Percentiles rank a stretch among this genome's conserved stretches.
phyloP scores from a whole-genome alignment of 2,113 vertebrate species.

The Chauna torquata region DNA sequence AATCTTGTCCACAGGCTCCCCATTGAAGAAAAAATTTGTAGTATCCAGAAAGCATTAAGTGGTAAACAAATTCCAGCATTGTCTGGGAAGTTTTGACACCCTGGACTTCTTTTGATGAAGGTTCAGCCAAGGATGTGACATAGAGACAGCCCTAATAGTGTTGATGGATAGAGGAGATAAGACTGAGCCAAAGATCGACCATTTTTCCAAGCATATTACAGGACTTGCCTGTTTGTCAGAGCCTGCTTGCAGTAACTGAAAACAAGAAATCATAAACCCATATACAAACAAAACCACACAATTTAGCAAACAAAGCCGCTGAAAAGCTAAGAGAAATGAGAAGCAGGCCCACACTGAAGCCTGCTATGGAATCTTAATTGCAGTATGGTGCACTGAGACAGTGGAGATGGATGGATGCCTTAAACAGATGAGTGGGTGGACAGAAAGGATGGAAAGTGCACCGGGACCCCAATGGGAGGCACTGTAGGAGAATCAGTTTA shows the following conservation, averaged over 20 bases:
- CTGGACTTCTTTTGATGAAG: background rate
- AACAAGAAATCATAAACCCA: background rate
- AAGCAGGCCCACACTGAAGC: background rate
- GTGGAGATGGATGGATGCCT: background rate
- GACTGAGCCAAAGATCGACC: background rate
- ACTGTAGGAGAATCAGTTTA: background rate
- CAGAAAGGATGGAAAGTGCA: background rate
- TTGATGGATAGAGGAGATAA: background rate
- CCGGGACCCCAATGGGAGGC: background rate
- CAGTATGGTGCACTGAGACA: background rate
- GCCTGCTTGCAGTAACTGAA: background rate
- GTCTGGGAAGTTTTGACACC: background rate
- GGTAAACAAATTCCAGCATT: background rate
- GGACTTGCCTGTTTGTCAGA: background rate
- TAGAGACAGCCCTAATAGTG: background rate
- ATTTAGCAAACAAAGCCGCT: background rate
- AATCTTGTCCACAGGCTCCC: background rate
- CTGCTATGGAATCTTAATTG: background rate
- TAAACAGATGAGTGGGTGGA: background rate
- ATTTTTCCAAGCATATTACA: background rate
- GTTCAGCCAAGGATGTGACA: conserved; percentile 20
- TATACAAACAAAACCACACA: background rate
- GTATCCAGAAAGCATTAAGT: background rate
- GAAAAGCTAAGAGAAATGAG: background rate
- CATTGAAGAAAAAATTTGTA: background rate